Evolutionary conservation across 2,113 vertebrate genomes (phyloP).

Genomic region (Silurus glanis): DNA sequence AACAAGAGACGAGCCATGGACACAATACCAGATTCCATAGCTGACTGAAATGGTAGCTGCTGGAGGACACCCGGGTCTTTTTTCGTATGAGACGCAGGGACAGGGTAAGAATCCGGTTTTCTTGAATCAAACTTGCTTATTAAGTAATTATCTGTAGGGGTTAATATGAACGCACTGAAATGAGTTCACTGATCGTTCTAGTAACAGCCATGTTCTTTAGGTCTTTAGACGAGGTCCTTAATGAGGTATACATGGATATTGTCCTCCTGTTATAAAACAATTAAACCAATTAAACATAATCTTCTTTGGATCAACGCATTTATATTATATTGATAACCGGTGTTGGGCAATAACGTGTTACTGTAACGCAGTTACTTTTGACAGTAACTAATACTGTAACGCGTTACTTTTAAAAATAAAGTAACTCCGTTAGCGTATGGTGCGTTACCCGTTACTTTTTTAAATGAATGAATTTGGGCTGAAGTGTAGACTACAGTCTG

Average conservation of each 20-base stretch:
- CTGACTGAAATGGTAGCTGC: not conserved
- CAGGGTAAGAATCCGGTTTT: not conserved
- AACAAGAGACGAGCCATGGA: slow-evolving; percentile 23
- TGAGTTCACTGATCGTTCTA: not conserved
- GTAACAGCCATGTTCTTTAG: not conserved
- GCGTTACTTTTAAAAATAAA: too few relatives aligned
- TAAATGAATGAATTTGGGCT: too few relatives aligned
- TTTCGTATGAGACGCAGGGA: not conserved
- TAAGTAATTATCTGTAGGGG: not conserved
- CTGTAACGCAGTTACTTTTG: too few relatives aligned
- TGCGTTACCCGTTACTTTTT: too few relatives aligned
- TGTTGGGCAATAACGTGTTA: too few relatives aligned
- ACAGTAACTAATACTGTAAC: too few relatives aligned
- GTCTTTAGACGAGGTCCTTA: not conserved
- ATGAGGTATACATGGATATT: not conserved
- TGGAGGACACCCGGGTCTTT: not conserved
- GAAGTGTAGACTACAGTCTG: too few relatives aligned
- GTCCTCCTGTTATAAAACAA: not conserved
- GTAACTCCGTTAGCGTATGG: too few relatives aligned
- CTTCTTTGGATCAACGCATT: not conserved
- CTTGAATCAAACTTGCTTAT: not conserved
- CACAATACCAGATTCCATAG: slow-evolving; percentile 10
- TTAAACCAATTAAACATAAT: not conserved
- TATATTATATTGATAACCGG: too few relatives aligned
- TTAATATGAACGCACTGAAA: not conserved